Evolutionary conservation across 2,888 invertebrate species (phyloP).

Genomic region (Chrysolina haemoptera): DNA sequence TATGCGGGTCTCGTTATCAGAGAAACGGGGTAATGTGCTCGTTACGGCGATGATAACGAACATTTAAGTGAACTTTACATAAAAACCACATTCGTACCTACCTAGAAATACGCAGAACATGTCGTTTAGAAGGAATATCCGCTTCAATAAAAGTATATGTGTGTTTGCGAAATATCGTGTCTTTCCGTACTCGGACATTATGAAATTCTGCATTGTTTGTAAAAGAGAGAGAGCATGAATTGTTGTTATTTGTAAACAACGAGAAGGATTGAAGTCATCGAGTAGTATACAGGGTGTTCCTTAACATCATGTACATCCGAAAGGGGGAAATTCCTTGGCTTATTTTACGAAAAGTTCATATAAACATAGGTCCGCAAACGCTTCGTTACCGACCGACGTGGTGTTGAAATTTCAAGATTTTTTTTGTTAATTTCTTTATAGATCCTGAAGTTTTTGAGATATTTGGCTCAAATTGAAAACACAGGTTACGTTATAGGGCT

Average conservation of each 20-base stretch:
- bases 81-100: conserved; percentile 43
- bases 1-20: conserved; percentile 62
- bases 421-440: too few species aligned
- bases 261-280: background rate
- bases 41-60: conserved; percentile 53
- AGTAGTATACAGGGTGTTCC: too few species aligned
- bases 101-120: conserved; percentile 26
- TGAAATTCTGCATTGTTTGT: background rate
- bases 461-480: too few species aligned
- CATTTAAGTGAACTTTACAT: conserved; percentile 41
- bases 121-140: conserved; percentile 13
- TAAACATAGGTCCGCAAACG: too few species aligned
- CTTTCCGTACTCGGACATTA: conserved; percentile 1
- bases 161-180: conserved; percentile 18
- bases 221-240: background rate
- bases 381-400: too few species aligned
- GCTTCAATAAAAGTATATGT: conserved; percentile 23
- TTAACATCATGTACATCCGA: too few species aligned
- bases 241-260: background rate
- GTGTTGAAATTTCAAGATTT: too few species aligned
- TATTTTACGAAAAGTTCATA: too few species aligned
- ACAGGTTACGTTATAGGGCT: too few species aligned
- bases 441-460: too few species aligned
- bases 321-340: too few species aligned
- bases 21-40: conserved; percentile 59